phyloP scores from a whole-genome alignment of 2,113 vertebrate species.

The Cheilinus undulatus region DNA sequence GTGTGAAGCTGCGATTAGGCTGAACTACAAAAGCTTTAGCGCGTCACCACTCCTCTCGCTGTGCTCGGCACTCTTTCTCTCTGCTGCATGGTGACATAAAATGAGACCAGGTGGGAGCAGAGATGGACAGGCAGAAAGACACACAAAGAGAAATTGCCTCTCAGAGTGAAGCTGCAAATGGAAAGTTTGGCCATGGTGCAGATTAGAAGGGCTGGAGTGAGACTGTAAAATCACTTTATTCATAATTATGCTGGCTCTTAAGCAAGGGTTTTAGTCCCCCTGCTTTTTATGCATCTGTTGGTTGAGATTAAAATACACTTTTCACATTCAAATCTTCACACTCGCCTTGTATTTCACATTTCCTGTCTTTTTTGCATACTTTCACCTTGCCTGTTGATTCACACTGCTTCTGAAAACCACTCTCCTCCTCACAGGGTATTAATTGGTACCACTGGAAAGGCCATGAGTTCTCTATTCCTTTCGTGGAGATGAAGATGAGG shows the following conservation, averaged over 20 bases:
- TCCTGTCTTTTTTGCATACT: conserved; percentile 2
- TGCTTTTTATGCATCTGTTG: conserved; percentile 1
- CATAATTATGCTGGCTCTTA: not conserved
- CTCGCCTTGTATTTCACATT: not conserved
- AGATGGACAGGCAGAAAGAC: conserved; percentile 29
- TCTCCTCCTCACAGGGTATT: conserved; percentile 87
- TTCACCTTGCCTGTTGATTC: not conserved
- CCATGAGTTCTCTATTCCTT: conserved; percentile 97
- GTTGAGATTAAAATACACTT: conserved; percentile 19
- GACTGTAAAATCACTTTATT: conserved; percentile 34
- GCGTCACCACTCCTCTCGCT: conserved; percentile 26
- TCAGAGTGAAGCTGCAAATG: conserved; percentile 15
- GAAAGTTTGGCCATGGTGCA: not conserved
- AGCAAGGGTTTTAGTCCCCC: conserved; percentile 2
- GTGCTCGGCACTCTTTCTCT: conserved; percentile 14
- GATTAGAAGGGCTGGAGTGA: conserved; percentile 24
- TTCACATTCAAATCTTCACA: conserved; percentile 2
- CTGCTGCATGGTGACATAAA: conserved; percentile 51
- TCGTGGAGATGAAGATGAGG: conserved; percentile 99
- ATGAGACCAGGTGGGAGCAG: conserved; percentile 34
- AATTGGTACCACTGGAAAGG: conserved; percentile 99
- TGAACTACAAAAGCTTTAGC: conserved; percentile 47
- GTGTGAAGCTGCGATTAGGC: conserved; percentile 59
- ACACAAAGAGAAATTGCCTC: conserved; percentile 11
- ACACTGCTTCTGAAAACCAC: not conserved